Evolutionary conservation across 2,797 vertebrate genomes (phyloP).

Genomic region (Propithecus perrieri): DNA sequence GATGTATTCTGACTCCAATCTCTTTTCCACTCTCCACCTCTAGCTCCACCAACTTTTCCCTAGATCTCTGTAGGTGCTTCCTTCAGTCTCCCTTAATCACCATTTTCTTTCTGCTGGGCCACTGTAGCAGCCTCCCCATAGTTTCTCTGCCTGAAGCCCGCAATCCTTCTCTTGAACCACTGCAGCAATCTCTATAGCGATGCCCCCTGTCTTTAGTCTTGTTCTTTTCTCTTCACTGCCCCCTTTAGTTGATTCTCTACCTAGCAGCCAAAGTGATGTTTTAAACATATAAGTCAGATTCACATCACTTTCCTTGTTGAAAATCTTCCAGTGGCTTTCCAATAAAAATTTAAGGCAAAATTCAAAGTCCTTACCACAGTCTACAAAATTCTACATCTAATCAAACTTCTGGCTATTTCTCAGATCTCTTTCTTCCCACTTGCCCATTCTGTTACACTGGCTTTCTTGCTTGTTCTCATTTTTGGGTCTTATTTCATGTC

Average conservation of each 20-base stretch:
- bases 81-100: neutral
- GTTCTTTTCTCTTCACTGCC: neutral
- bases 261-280: neutral
- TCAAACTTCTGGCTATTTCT: neutral
- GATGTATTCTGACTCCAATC: neutral
- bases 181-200: neutral
- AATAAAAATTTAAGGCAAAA: conserved; percentile 9
- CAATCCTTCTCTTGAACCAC: neutral
- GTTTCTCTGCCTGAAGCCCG: neutral
- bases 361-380: neutral
- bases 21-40: neutral
- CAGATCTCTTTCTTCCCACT: neutral
- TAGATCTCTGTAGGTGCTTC: neutral
- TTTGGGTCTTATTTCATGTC: neutral
- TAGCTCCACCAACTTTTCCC: neutral
- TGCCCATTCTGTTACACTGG: neutral
- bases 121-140: neutral
- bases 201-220: neutral
- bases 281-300: conserved; percentile 13
- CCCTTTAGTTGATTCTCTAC: neutral
- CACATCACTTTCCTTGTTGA: neutral
- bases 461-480: neutral
- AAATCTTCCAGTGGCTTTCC: neutral
- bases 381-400: neutral
- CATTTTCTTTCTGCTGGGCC: neutral